phyloP scores from a whole-genome alignment of 2,888 invertebrate species.

The Drosophila mulleri region DNA sequence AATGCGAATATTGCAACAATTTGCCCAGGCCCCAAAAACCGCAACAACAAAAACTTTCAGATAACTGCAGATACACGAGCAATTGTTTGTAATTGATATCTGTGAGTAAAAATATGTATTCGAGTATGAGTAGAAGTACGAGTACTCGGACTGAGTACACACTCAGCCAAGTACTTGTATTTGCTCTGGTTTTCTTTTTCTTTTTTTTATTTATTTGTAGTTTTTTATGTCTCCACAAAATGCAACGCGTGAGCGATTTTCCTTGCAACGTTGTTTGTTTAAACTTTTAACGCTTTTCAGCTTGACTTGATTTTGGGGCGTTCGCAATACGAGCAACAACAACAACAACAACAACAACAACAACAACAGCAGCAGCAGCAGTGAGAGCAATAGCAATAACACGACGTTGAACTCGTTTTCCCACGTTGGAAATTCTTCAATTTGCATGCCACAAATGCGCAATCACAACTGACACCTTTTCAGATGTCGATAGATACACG shows the following conservation, averaged over 20 bases:
- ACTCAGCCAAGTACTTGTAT: slow-evolving; percentile 41
- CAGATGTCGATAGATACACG: slow-evolving; percentile 46
- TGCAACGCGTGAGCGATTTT: slow-evolving; percentile 73
- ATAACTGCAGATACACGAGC: slow-evolving; percentile 36
- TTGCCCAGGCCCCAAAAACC: slow-evolving; percentile 42
- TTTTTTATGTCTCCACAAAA: slow-evolving; percentile 46
- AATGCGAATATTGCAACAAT: slow-evolving; percentile 62
- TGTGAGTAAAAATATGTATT: slow-evolving; percentile 33
- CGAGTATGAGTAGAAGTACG: slow-evolving; percentile 12
- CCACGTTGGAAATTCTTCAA: slow-evolving; percentile 81
- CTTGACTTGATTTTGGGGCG: slow-evolving; percentile 71
- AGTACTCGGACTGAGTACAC: slow-evolving; percentile 12
- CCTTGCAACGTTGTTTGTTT: slow-evolving; percentile 66
- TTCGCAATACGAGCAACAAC: slow-evolving; percentile 29
- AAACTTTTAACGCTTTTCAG: slow-evolving; percentile 72
- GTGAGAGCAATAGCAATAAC: slow-evolving; percentile 36
- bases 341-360: too few species aligned
- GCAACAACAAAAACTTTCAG: slow-evolving; percentile 22
- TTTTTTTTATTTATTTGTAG: background rate
- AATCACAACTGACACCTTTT: slow-evolving; percentile 75
- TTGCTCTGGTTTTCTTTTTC: slow-evolving; percentile 60
- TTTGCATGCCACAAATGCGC: slow-evolving; percentile 76
- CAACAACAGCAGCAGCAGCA: slow-evolving; percentile 28
- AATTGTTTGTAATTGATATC: slow-evolving; percentile 52
- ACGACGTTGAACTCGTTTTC: slow-evolving; percentile 71